These are phyloP conservation scores for Drosophila ohnishii DNA, from an alignment of 1,140 invertebrate genomes.

Conservation along the genomic window DNA sequence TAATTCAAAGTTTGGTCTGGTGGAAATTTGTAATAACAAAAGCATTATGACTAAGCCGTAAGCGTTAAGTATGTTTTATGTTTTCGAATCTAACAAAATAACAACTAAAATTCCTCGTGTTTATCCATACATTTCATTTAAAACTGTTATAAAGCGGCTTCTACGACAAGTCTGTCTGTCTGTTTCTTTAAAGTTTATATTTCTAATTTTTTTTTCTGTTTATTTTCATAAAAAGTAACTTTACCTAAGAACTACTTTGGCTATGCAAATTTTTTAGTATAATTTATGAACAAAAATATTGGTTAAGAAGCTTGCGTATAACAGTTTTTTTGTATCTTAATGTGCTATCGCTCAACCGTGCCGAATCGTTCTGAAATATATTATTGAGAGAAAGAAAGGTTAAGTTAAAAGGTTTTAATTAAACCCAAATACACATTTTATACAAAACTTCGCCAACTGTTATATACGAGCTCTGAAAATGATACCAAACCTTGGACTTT, in stretches of 20 bases:
- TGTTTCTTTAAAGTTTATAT: neutral
- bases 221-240: neutral
- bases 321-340: neutral
- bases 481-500: neutral
- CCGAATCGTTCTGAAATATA: neutral
- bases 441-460: neutral
- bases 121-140: neutral
- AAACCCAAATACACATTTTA: neutral
- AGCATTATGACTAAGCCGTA: neutral
- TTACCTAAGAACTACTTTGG: neutral
- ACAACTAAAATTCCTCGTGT: neutral
- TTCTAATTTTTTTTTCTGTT: neutral
- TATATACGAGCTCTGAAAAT: neutral
- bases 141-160: neutral
- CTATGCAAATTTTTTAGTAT: neutral
- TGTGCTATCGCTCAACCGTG: neutral
- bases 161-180: neutral
- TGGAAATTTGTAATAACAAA: slow-evolving; percentile 3
- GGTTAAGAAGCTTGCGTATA: neutral
- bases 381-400: neutral
- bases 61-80: slow-evolving; percentile 2
- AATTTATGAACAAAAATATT: neutral
- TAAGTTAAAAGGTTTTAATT: no score
- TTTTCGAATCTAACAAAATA: slow-evolving; percentile 6
- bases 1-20: neutral